These are phyloP conservation scores for Nesospiza acunhae DNA, from an alignment of 2,113 vertebrate genomes.

Conservation along the genomic window DNA sequence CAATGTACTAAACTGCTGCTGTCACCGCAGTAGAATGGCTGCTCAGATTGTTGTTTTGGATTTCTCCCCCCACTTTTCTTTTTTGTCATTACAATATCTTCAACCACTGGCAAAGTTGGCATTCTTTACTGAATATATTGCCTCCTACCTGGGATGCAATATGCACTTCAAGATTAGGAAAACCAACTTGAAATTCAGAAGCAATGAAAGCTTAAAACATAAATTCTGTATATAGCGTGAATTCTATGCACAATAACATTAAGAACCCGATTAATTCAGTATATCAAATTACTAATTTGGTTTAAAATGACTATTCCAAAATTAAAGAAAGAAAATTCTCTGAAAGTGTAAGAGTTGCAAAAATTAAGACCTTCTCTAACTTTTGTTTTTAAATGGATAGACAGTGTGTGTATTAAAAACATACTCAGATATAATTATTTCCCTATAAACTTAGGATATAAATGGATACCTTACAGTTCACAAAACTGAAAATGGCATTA, in stretches of 20 bases:
- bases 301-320: not conserved
- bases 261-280: not conserved
- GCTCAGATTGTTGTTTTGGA: slow-evolving; percentile 9
- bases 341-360: not conserved
- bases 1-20: slow-evolving; percentile 51
- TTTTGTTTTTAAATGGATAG: not conserved
- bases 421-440: not conserved
- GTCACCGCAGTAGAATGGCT: slow-evolving; percentile 26
- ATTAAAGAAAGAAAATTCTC: not conserved
- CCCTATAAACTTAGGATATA: not conserved
- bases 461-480: not conserved
- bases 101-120: not conserved
- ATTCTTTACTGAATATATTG: slow-evolving; percentile 11
- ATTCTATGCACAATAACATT: not conserved
- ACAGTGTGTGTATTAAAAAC: not conserved
- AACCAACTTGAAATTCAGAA: not conserved
- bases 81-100: slow-evolving; percentile 16
- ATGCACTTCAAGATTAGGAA: not conserved
- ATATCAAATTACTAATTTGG: not conserved
- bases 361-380: not conserved
- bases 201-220: not conserved
- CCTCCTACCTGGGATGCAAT: not conserved
- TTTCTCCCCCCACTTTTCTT: not conserved
- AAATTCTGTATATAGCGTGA: not conserved
- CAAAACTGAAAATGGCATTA: not conserved